Evolutionary conservation across 2,113 vertebrate species (phyloP).

Genomic region (Carassius auratus): DNA sequence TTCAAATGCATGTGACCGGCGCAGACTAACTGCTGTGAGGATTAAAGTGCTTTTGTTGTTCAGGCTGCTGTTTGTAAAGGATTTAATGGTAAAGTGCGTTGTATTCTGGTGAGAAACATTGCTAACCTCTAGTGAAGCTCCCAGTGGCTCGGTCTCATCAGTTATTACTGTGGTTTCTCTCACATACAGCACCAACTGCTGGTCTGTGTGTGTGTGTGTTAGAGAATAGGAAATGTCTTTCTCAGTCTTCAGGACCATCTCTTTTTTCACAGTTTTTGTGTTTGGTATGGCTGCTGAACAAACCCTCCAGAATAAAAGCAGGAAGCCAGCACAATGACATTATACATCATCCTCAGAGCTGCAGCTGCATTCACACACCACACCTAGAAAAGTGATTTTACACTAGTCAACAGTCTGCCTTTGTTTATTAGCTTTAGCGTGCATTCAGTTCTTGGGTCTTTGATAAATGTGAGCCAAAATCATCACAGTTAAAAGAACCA

Average conservation of each 20-base stretch:
- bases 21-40: not conserved
- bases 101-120: slow-evolving; percentile 1
- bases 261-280: slow-evolving; percentile 34
- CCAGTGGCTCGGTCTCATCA: slow-evolving; percentile 35
- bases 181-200: slow-evolving; percentile 33
- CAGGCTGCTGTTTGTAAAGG: not conserved
- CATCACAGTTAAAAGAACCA: too few relatives aligned
- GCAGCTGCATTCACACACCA: slow-evolving; percentile 8
- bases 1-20: not conserved
- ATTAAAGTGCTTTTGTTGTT: slow-evolving; percentile 2
- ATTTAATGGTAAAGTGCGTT: not conserved
- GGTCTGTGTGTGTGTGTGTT: not conserved
- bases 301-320: not conserved
- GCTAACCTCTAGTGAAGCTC: not conserved
- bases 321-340: slow-evolving; percentile 22
- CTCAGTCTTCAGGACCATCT: not conserved
- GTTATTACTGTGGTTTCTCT: slow-evolving; percentile 39
- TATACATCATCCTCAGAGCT: not conserved
- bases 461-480: too few relatives aligned
- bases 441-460: not conserved
- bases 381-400: not conserved
- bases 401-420: not conserved
- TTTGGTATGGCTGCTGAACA: slow-evolving; percentile 42
- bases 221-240: slow-evolving; percentile 13
- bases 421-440: not conserved